Percentiles rank a stretch among this genome's conserved stretches.
Evolutionary conservation across 2,888 invertebrate genomes (phyloP).

Genomic region (Acleris laterana): DNA sequence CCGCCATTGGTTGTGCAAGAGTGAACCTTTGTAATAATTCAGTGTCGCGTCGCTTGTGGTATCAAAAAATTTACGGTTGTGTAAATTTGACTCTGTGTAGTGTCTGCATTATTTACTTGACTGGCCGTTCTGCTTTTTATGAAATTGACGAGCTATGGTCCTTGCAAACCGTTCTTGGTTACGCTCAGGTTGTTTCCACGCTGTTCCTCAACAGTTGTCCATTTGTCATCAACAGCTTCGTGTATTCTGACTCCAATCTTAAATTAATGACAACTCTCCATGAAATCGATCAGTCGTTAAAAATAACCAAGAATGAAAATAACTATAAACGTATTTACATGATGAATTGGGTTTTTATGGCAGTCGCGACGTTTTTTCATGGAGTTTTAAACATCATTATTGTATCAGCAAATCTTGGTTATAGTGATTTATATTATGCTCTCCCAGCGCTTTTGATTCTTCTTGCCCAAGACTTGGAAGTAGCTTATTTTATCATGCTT

Average conservation of each 20-base stretch:
- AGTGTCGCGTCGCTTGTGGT: constrained; percentile 7
- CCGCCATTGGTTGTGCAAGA: not conserved
- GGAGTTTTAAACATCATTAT: not conserved
- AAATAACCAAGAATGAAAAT: constrained; percentile 8
- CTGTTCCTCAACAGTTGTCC: constrained; percentile 7
- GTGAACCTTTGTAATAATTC: constrained; percentile 2
- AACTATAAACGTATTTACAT: constrained; percentile 4
- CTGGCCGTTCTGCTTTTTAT: not conserved
- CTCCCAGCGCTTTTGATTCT: constrained; percentile 1
- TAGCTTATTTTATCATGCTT: not conserved
- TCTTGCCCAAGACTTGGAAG: constrained; percentile 19
- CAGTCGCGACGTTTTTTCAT: not conserved
- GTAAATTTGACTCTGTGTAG: not conserved
- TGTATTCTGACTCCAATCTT: not conserved
- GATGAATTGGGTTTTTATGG: not conserved
- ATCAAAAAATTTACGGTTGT: constrained; percentile 26
- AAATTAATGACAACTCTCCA: constrained; percentile 14
- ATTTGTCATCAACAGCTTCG: constrained; percentile 24
- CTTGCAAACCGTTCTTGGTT: not conserved
- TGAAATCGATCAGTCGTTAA: constrained; percentile 9
- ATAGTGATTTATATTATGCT: not conserved
- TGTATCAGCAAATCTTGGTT: not conserved
- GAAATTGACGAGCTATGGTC: not conserved
- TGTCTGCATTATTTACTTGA: not conserved
- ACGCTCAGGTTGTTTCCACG: not conserved